These are phyloP conservation scores for Anser brachyrhynchus DNA, from an alignment of 2,113 vertebrate species.

Conservation along the genomic window DNA sequence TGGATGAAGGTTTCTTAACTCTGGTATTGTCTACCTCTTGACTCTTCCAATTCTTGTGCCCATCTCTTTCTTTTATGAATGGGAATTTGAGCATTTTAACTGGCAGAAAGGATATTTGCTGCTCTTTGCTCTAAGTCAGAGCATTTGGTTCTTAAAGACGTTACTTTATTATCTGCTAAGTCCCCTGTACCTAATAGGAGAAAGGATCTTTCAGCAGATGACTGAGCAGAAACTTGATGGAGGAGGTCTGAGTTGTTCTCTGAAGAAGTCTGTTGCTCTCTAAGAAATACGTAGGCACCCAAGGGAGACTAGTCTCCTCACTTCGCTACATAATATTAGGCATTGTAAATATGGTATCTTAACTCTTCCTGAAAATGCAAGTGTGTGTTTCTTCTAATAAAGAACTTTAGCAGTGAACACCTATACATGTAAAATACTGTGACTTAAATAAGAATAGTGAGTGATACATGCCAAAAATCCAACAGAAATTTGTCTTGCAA, in stretches of 20 bases:
- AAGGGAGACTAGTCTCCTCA: background rate
- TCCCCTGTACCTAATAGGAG: background rate
- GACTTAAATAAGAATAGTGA: background rate
- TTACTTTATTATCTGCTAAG: background rate
- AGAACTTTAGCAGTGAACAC: background rate
- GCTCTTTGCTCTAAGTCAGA: background rate
- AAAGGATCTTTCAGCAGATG: background rate
- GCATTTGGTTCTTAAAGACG: background rate
- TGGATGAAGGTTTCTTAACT: background rate
- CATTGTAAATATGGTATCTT: background rate
- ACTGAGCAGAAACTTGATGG: background rate
- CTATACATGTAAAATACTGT: fast-evolving
- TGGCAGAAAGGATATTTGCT: background rate
- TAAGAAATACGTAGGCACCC: background rate
- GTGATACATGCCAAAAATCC: background rate
- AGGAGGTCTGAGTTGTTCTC: background rate
- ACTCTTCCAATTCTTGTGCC: background rate
- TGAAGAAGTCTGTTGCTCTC: background rate
- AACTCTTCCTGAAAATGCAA: background rate
- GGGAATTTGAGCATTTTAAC: background rate
- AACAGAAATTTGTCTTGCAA: background rate
- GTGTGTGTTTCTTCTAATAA: background rate
- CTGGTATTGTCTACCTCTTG: background rate
- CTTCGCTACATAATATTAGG: background rate
- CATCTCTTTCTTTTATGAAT: background rate